These are phyloP conservation scores for Dugesia japonica DNA, from an alignment of 2,888 invertebrate genomes.

Conservation along the genomic window DNA sequence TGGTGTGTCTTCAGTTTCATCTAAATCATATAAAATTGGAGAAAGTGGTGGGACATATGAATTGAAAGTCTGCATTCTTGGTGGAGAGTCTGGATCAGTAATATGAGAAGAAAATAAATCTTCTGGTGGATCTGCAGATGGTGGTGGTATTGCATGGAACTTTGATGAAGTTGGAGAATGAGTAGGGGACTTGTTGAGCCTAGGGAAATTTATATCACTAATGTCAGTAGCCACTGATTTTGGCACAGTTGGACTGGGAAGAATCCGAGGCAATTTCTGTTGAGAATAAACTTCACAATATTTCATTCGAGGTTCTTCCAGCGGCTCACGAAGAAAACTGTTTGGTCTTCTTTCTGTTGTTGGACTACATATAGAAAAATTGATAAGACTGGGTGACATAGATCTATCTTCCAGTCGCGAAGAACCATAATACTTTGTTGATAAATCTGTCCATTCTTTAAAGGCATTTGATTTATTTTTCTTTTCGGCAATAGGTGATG, in stretches of 20 bases:
- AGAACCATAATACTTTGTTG: slow-evolving; percentile 4
- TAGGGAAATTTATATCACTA: background rate
- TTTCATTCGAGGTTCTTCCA: background rate
- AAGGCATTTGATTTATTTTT: background rate
- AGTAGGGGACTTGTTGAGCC: slow-evolving; percentile 16
- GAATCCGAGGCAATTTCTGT: slow-evolving; percentile 13
- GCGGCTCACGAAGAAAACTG: background rate
- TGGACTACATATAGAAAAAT: slow-evolving; percentile 12
- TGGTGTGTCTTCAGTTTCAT: background rate
- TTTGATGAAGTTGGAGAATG: slow-evolving; percentile 14
- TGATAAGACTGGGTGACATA: background rate
- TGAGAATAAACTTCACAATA: background rate
- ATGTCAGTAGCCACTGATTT: background rate
- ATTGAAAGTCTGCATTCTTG: background rate
- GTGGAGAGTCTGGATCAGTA: background rate
- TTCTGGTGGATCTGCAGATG: background rate
- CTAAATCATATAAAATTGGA: slow-evolving; percentile 9
- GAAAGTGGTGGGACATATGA: background rate
- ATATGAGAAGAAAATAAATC: background rate
- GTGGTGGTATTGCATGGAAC: slow-evolving; percentile 1
- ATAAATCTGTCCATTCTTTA: background rate
- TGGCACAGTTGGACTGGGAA: slow-evolving; percentile 20
- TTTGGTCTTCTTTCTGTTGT: background rate
- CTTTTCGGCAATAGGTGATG: background rate
- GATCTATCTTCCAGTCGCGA: background rate